Evolutionary conservation across 23 tunicate genomes (phyloP).

Genomic region (Ciona savignyi): DNA sequence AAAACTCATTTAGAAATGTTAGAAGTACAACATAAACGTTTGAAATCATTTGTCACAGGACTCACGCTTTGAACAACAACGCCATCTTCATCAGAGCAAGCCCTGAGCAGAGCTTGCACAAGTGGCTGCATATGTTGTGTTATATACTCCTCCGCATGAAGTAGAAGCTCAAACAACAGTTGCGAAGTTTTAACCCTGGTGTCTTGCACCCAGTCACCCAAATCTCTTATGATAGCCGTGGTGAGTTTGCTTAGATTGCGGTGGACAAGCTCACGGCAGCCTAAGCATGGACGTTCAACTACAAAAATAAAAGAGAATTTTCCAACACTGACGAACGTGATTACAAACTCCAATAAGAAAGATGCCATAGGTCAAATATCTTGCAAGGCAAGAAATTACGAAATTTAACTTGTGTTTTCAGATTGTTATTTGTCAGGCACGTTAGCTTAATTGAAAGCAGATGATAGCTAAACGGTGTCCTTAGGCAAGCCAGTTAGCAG

Average conservation of each 20-base stretch:
- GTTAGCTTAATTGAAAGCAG: too few species aligned
- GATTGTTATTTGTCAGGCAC: too few species aligned
- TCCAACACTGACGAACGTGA: neutral
- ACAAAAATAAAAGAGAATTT: slow-evolving; percentile 3
- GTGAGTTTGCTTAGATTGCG: slow-evolving; percentile 84
- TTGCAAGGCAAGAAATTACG: too few species aligned
- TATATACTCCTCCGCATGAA: slow-evolving; percentile 88
- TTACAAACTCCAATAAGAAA: neutral
- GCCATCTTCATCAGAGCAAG: slow-evolving; percentile 63
- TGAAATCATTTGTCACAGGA: too few species aligned
- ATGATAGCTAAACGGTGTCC: too few species aligned
- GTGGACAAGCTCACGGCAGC: slow-evolving; percentile 90
- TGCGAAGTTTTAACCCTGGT: slow-evolving; percentile 81
- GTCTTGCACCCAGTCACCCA: slow-evolving; percentile 88
- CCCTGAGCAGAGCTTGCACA: slow-evolving; percentile 64
- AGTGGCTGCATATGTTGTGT: slow-evolving; percentile 98
- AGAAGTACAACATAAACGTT: too few species aligned
- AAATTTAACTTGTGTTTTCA: too few species aligned
- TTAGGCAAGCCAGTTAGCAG: too few species aligned
- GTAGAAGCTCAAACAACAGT: slow-evolving; percentile 54
- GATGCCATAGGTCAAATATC: too few species aligned
- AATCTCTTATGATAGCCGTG: slow-evolving; percentile 66
- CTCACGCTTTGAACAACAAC: slow-evolving; percentile 49
- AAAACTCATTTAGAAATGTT: too few species aligned
- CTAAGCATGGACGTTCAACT: slow-evolving; percentile 76